Evolutionary conservation across 1,140 invertebrate genomes (phyloP), one percentile per base, ranked within the genome.

Genomic region (Drosophila sechellia): DNA sequence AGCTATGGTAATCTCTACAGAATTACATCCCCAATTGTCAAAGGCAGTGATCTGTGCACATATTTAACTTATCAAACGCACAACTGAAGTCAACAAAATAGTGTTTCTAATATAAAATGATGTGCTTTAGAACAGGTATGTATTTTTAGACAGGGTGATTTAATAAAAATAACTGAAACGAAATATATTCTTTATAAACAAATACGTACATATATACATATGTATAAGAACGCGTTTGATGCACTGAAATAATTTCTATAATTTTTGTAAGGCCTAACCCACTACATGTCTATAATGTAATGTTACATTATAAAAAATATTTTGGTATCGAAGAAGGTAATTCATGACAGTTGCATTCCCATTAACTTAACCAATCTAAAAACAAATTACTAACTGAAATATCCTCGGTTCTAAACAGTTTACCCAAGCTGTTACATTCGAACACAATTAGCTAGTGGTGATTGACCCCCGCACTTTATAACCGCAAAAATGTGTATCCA

Each of bases 121-220:
- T 53, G 50, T 50, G 12, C 17, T 17, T 17, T 17, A 17, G 17
- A 17, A 17, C 17, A 59, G 15, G 35, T 5, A 25, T 40, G 31
- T 55, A 60, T 60, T 55, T 60, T 60, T 60, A 58, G 59, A 58
- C 25, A 31, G 15, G 37, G 10, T 40, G 25, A 61, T 57, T 42
- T 13, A 40, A 60, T 56, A n/a, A 5, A 8, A 60, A 60, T 57
- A 57, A 40, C 15, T 39, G 5, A 1, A 20, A 17, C 3, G 10
- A 43, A 4, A 45, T 22, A 13, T 22, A 40, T 15, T 5, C 20
- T 40, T 15, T 15, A 15, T n/a, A 40, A 1, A n/a, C 13, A 40
- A 15, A 2, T 37, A 37, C 12, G 1, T 34, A 5, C 34, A 34
- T 34, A 17, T 17, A 17, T 0, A 17, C 17, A 17, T 37, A 37